Evolutionary conservation across 2,113 vertebrate species (phyloP).

Genomic region (Chunga burmeisteri): DNA sequence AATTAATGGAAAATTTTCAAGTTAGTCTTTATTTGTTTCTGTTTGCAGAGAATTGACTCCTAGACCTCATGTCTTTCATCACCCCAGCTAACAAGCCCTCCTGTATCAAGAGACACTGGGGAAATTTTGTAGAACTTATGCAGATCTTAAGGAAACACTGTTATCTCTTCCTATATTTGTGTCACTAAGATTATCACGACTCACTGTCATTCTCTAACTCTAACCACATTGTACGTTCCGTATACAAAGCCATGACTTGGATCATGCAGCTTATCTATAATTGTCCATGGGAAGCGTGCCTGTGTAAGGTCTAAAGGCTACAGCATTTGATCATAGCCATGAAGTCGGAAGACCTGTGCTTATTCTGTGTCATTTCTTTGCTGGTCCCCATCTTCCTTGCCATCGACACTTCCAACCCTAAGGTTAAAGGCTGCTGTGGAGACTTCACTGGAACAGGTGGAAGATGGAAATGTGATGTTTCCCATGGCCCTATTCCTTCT

Average conservation of each 20-base stretch:
- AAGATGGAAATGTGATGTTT: background rate
- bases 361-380: background rate
- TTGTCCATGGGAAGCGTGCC: background rate
- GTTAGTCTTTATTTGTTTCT: background rate
- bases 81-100: background rate
- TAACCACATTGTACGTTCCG: rapidly evolving
- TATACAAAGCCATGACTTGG: background rate
- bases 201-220: background rate
- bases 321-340: background rate
- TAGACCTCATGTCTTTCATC: background rate
- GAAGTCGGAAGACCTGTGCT: background rate
- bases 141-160: background rate
- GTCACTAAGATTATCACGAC: background rate
- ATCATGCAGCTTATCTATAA: background rate
- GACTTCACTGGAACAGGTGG: background rate
- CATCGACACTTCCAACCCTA: background rate
- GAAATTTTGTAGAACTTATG: background rate
- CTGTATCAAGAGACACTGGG: background rate
- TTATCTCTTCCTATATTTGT: background rate
- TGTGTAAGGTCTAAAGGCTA: background rate
- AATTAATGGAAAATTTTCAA: background rate
- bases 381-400: background rate
- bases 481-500: background rate
- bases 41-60: background rate
- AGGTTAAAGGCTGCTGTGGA: background rate